Conservation (phyloP, 2,113 vertebrate species). For the Pimephales promelas region DNA sequence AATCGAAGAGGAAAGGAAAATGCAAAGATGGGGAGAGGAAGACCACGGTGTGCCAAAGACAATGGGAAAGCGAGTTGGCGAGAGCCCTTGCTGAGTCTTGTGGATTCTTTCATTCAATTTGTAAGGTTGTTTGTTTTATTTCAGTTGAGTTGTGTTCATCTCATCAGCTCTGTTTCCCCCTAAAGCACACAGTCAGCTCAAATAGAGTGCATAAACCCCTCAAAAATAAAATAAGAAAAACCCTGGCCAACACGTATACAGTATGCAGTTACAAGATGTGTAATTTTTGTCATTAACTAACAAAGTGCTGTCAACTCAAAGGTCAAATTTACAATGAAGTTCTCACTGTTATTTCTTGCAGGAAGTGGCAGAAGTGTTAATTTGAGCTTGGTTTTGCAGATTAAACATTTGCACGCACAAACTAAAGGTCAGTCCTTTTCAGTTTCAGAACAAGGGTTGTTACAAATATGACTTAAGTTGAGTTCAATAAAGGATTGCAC, state of each 20-base stretch:
- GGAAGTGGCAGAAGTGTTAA: not conserved
- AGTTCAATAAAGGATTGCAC: no score
- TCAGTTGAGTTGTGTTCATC: slow-evolving; percentile 4
- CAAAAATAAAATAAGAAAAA: not conserved
- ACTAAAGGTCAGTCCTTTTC: not conserved
- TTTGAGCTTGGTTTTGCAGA: not conserved
- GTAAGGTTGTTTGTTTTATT: slow-evolving; percentile 21
- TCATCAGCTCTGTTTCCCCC: slow-evolving; percentile 33
- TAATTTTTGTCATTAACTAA: slow-evolving; percentile 13
- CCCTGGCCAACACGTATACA: not conserved
- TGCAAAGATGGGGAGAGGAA: not conserved
- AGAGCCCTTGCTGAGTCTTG: slow-evolving; percentile 7
- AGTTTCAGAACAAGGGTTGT: not conserved
- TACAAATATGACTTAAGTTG: not conserved
- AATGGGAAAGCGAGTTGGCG: slow-evolving; percentile 36
- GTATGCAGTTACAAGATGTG: not conserved
- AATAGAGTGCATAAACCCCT: not conserved
- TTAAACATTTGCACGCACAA: not conserved
- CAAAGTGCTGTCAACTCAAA: slow-evolving; percentile 9
- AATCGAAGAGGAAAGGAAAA: slow-evolving; percentile 6
- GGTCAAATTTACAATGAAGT: not conserved
- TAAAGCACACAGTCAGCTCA: slow-evolving; percentile 38
- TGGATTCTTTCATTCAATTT: slow-evolving; percentile 16
- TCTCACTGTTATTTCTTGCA: not conserved
- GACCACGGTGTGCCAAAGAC: not conserved